Conservation (phyloP, 1,140 invertebrate species). For the Drosophila paulistorum region DNA sequence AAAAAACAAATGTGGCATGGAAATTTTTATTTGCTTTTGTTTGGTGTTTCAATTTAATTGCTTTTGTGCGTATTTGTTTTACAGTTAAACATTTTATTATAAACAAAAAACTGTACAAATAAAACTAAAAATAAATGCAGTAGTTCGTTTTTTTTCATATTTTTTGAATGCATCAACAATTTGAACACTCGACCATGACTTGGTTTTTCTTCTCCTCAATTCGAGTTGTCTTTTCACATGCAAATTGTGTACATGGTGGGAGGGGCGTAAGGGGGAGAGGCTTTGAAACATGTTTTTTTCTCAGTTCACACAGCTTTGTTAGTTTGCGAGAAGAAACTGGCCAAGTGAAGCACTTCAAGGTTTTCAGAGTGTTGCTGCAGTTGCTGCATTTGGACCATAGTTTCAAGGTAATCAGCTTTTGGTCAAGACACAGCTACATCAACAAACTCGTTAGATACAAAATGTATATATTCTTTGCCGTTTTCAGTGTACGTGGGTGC, state of each 20-base stretch:
- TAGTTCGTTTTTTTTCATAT: not conserved
- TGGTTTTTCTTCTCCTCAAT: conserved; percentile 2
- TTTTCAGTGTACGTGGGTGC: not conserved
- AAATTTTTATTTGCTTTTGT: conserved; percentile 1
- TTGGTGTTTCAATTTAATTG: conserved; percentile 9
- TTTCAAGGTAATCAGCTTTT: conserved; percentile 1
- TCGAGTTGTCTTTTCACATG: conserved; percentile 2
- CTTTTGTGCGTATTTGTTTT: conserved; percentile 6
- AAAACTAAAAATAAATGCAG: not conserved
- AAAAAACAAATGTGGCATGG: not conserved
- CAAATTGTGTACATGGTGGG: not conserved
- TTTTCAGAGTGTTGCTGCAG: not conserved
- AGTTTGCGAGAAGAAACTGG: conserved; percentile 11
- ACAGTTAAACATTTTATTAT: not conserved
- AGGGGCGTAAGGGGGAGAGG: not conserved
- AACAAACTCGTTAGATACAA: not conserved
- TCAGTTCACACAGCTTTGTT: conserved; percentile 4
- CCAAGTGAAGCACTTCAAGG: conserved; percentile 3
- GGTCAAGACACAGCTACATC: not conserved
- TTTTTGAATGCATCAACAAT: conserved; percentile 7
- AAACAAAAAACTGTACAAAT: not conserved
- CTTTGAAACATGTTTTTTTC: conserved; percentile 6
- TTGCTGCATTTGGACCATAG: conserved; percentile 1
- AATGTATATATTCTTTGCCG: not conserved
- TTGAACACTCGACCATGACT: conserved; percentile 4